phyloP scores from a whole-genome alignment of 2,888 invertebrate genomes.

The Seira sanloemensis region DNA sequence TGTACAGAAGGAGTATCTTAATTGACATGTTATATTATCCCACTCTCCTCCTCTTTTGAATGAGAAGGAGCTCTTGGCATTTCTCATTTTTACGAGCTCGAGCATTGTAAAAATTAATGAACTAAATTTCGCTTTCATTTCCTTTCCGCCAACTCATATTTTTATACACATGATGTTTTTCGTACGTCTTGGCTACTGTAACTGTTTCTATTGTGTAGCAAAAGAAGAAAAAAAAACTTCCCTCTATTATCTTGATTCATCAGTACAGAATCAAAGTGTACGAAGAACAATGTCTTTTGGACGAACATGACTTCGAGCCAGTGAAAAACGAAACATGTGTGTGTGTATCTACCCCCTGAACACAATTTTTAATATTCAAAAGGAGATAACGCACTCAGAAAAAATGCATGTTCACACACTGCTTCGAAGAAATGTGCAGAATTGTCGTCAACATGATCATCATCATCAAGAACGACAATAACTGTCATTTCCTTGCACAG shows the following conservation, averaged over 20 bases:
- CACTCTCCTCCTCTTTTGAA: no score
- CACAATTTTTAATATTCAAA: background rate
- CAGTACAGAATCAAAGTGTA: background rate
- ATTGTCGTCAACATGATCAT: background rate
- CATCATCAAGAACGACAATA: background rate
- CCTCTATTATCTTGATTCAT: background rate
- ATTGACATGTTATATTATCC: no score
- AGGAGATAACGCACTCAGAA: background rate
- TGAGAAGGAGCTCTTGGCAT: no score
- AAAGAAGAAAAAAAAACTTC: no score
- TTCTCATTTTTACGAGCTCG: no score
- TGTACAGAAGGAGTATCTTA: no score
- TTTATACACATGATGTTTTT: no score
- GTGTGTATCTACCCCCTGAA: background rate
- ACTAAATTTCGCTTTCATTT: conserved; percentile 64
- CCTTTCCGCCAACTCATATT: conserved; percentile 40
- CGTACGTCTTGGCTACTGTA: background rate
- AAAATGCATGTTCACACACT: conserved; percentile 1
- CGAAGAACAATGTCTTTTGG: background rate
- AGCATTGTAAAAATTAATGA: conserved; percentile 37
- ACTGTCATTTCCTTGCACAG: background rate
- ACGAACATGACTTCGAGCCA: no score
- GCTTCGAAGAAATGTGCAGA: background rate
- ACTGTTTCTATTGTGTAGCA: conserved; percentile 6
- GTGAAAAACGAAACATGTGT: background rate